Conservation (phyloP, 64 coral and sea anemone species). For the Montipora efflorescens region DNA sequence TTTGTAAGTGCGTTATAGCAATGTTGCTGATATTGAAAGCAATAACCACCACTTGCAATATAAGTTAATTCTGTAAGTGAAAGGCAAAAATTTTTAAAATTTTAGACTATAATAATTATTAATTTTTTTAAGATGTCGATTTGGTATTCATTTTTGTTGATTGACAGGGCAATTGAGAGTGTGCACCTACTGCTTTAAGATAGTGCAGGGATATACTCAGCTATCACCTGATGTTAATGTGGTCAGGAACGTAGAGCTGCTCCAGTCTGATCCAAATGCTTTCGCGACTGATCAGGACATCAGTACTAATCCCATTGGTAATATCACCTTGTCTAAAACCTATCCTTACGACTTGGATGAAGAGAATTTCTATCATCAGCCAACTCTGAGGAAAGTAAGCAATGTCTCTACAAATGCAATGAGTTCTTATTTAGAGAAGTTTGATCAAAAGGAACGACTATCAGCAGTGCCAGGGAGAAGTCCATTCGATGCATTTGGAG, state of each 20-base stretch:
- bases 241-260: slow-evolving; percentile 80
- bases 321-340: slow-evolving; percentile 35
- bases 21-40: too few species aligned
- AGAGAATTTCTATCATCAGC: slow-evolving; percentile 55
- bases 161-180: slow-evolving; percentile 85
- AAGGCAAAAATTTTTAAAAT: too few species aligned
- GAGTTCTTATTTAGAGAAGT: slow-evolving; percentile 72
- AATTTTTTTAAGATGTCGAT: too few species aligned
- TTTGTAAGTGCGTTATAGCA: too few species aligned
- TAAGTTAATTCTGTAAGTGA: too few species aligned
- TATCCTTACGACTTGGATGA: slow-evolving; percentile 78
- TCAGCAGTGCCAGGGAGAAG: slow-evolving; percentile 51
- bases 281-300: slow-evolving; percentile 72
- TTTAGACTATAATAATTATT: too few species aligned
- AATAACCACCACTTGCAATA: too few species aligned
- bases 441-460: slow-evolving; percentile 56
- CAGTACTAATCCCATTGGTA: neutral
- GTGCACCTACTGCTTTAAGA: slow-evolving; percentile 94
- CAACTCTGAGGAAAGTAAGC: slow-evolving; percentile 53
- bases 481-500: slow-evolving; percentile 98
- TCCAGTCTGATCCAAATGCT: slow-evolving; percentile 78
- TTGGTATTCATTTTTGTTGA: too few species aligned
- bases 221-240: slow-evolving; percentile 65
- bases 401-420: neutral
- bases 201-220: slow-evolving; percentile 89